These are phyloP conservation scores for Platysternon megacephalum DNA, from an alignment of 2,113 vertebrate species.

Conservation along the genomic window DNA sequence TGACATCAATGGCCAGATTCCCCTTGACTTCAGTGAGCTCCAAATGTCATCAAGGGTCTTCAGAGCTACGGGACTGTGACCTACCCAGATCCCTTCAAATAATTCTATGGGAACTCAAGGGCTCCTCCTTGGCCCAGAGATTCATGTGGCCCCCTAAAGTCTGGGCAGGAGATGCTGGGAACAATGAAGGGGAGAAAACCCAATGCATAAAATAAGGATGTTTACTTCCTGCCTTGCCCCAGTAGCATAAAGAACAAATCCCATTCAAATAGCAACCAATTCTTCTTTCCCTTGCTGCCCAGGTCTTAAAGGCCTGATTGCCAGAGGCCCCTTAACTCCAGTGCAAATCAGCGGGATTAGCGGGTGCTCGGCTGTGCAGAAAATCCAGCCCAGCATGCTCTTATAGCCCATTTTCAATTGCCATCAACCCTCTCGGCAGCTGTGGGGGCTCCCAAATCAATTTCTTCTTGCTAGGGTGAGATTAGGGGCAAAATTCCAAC, in stretches of 20 bases:
- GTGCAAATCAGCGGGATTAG: neutral
- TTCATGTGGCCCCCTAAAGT: neutral
- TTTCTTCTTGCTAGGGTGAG: neutral
- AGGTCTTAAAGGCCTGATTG: neutral
- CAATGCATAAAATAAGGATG: neutral
- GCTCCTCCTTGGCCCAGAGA: neutral
- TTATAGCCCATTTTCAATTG: neutral
- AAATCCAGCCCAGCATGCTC: neutral
- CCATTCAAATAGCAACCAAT: neutral
- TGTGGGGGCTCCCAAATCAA: neutral
- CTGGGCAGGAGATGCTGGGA: neutral
- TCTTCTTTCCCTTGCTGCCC: neutral
- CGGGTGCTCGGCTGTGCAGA: neutral
- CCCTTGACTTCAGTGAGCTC: neutral
- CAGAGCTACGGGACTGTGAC: neutral
- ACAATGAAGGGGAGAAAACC: neutral
- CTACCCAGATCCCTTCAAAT: neutral
- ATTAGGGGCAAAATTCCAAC: neutral
- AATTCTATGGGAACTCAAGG: neutral
- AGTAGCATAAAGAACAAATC: neutral
- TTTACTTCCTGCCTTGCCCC: neutral
- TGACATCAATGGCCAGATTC: neutral
- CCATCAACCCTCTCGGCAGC: neutral
- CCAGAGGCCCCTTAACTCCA: neutral
- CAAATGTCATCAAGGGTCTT: neutral